Percentiles rank a stretch among this genome's conserved stretches.
phyloP scores from a whole-genome alignment of 2,888 invertebrate genomes.

The Bembecia ichneumoniformis region DNA sequence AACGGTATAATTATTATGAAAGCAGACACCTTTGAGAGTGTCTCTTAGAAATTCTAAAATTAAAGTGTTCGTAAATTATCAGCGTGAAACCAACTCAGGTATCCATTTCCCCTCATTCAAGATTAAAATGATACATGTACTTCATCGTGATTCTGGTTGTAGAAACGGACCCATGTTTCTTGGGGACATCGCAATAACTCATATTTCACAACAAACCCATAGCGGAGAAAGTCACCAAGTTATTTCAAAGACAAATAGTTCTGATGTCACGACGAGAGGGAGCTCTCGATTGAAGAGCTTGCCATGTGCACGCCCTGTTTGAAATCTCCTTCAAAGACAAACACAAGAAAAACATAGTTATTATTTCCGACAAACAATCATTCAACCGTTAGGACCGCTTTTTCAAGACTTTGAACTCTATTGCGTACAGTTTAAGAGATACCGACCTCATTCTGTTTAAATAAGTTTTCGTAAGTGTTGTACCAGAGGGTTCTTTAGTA shows the following conservation, averaged over 20 bases:
- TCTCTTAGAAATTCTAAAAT: no score
- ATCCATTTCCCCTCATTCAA: not conserved
- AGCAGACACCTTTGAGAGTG: no score
- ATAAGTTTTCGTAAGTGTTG: not conserved
- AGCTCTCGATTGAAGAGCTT: constrained; percentile 47
- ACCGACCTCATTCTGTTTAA: not conserved
- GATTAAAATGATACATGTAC: constrained; percentile 26
- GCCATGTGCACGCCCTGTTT: constrained; percentile 53
- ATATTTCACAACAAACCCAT: constrained; percentile 24
- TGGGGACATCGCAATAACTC: constrained; percentile 45
- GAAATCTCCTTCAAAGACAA: constrained; percentile 62
- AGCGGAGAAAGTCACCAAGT: constrained; percentile 46
- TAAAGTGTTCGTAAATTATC: not conserved
- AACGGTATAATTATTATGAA: no score
- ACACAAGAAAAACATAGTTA: constrained; percentile 61
- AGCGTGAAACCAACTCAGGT: not conserved
- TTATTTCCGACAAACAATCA: constrained; percentile 23
- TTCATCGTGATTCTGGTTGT: constrained; percentile 25
- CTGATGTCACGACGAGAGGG: constrained; percentile 45
- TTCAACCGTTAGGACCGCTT: not conserved
- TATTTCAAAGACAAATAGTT: constrained; percentile 66
- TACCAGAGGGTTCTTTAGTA: constrained; percentile 22
- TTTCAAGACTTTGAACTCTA: not conserved
- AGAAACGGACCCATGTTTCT: constrained; percentile 33
- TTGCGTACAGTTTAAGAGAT: not conserved